Percentiles rank a stretch among this genome's conserved stretches.
These are phyloP conservation scores for Drosophila vallismaia DNA, from an alignment of 2,888 invertebrate genomes.

Conservation along the genomic window DNA sequence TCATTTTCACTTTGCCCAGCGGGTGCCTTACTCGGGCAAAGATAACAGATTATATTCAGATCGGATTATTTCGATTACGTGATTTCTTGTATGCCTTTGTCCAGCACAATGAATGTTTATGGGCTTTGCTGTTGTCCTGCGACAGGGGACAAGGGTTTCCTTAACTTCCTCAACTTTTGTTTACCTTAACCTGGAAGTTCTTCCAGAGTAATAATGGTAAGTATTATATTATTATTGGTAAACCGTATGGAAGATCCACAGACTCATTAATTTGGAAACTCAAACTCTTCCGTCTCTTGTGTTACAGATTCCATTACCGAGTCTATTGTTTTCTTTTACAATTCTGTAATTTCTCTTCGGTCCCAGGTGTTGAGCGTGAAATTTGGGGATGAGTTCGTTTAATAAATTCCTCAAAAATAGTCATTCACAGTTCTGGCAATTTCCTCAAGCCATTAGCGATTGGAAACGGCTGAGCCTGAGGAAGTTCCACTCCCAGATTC, in stretches of 20 bases:
- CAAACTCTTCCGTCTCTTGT: background rate
- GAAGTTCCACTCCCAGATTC: constrained; percentile 11
- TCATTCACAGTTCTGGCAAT: constrained; percentile 28
- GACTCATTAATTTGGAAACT: background rate
- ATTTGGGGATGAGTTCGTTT: constrained; percentile 27
- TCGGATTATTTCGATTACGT: constrained; percentile 62
- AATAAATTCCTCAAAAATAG: constrained; percentile 30
- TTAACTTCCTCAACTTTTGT: too few relatives aligned
- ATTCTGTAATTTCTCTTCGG: background rate
- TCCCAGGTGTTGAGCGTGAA: constrained; percentile 23
- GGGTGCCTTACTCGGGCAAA: constrained; percentile 31
- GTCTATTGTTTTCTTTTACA: background rate
- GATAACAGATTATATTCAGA: constrained; percentile 31
- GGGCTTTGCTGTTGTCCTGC: constrained; percentile 8
- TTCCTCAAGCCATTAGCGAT: constrained; percentile 34
- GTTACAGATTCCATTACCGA: background rate
- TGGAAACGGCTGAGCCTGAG: constrained; percentile 27
- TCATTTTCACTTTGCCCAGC: constrained; percentile 69
- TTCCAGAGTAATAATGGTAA: background rate
- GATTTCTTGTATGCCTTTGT: constrained; percentile 48
- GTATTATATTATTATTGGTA: background rate
- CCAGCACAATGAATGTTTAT: constrained; percentile 18
- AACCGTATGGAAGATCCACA: too few relatives aligned
- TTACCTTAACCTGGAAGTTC: too few relatives aligned
- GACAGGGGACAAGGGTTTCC: background rate